phyloP scores from a whole-genome alignment of 1,140 invertebrate genomes.

The Pygmarrhopalites habei region DNA sequence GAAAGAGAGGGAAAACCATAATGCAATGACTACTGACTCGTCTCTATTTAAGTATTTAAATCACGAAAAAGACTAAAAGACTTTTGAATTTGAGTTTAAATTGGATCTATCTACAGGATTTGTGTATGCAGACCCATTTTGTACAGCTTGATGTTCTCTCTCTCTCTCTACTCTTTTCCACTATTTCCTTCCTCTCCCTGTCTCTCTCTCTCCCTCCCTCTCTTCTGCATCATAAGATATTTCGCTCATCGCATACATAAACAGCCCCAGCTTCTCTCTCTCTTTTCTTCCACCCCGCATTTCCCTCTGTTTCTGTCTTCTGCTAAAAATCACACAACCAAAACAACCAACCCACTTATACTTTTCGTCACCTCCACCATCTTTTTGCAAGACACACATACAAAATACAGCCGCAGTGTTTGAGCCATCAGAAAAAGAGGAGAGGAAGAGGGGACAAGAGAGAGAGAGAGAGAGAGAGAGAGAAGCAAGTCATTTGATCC shows the following conservation, averaged over 20 bases:
- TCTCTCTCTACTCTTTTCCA: background rate
- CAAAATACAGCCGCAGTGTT: background rate
- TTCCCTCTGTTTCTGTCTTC: background rate
- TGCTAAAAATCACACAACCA: conserved; percentile 18
- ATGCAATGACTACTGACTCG: too few species aligned
- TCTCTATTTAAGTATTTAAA: conserved; percentile 37
- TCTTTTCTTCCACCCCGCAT: background rate
- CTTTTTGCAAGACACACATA: background rate
- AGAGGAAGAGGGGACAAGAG: background rate
- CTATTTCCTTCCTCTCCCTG: background rate
- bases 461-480: conserved; percentile 16
- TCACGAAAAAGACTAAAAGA: conserved; percentile 37
- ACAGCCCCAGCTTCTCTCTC: conserved; percentile 26
- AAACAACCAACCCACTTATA: conserved; percentile 14
- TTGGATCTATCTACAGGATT: conserved; percentile 37
- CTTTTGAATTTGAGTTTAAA: conserved; percentile 40
- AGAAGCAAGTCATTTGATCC: too few species aligned
- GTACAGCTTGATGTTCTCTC: conserved; percentile 26
- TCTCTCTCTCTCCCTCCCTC: conserved; percentile 2
- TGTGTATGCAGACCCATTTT: conserved; percentile 34
- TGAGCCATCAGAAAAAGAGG: background rate
- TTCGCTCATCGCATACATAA: conserved; percentile 31
- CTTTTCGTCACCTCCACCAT: conserved; percentile 6
- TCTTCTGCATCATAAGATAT: conserved; percentile 31
- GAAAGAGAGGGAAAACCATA: too few species aligned